Evolutionary conservation across 1,140 invertebrate species (phyloP).

Genomic region (Araneus ventricosus): DNA sequence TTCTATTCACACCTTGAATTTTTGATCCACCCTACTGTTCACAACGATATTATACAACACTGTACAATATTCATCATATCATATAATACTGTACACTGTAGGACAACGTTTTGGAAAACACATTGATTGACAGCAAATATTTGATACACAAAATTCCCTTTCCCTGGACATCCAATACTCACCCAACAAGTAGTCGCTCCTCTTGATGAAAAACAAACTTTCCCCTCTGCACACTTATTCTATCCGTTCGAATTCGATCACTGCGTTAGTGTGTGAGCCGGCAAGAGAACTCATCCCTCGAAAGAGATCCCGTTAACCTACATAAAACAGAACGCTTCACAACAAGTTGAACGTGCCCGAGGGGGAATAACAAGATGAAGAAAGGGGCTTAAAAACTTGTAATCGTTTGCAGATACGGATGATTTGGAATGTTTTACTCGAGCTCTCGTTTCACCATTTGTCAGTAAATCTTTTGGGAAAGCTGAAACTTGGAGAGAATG

Average conservation of each 20-base stretch:
- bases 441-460: not conserved
- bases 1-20: no score
- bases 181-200: not conserved
- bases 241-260: slow-evolving; percentile 18
- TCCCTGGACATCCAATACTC: not conserved
- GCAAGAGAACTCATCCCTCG: slow-evolving; percentile 8
- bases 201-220: slow-evolving; percentile 16
- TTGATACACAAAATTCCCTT: not conserved
- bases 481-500: not conserved
- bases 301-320: slow-evolving; percentile 51
- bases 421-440: slow-evolving; percentile 39
- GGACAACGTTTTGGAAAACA: not conserved
- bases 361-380: slow-evolving; percentile 26
- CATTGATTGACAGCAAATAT: not conserved
- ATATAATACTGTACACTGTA: no score
- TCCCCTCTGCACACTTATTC: not conserved
- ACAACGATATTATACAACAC: no score
- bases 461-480: not conserved
- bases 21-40: no score
- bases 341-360: slow-evolving; percentile 27
- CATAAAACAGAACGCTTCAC: slow-evolving; percentile 27
- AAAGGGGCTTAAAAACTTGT: slow-evolving; percentile 24
- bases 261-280: slow-evolving; percentile 16
- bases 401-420: slow-evolving; percentile 41
- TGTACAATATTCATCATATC: no score